Base-by-base conservation (phyloP, 92 coral and sea anemone species). In the Phenganax marumi region DNA sequence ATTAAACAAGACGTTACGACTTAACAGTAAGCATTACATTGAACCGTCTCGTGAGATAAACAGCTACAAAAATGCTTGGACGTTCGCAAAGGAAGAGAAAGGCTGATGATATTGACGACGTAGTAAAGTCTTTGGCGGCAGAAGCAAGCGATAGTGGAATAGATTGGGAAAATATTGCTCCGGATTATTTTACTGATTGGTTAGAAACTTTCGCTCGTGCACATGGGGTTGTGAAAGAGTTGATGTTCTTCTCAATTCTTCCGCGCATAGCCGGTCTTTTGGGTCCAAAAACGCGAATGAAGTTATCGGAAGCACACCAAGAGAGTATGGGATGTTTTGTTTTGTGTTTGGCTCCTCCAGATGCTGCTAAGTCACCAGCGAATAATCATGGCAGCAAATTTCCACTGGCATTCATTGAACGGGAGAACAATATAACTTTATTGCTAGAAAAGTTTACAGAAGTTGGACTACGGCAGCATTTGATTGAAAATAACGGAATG, bases 111-210 rank as follows among this genome's bases (percentile, higher is more conserved):
- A 68, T 25, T 68, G 73, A 68, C 13, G 73, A 68, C 26, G 51
- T 46, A 26, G 26, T 68, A 26, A 68, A 68, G 73, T 68, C 73
- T 3, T 68, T 68, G 73, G 49, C 73, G 10, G 26, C 49, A 54
- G 86, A 80, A 76, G 86, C 86, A 23, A 49, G 43, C 43, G 43
- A 33, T 33, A 33, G 43, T 33, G 43, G 43, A 33, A 33, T 33
- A 33, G 43, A 33, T 33, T 33, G 43, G 43, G 43, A 33, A 33
- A 33, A 33, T 1, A 4, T 33, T 33, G 1, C 43, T 33, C 43
- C 43, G 1, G 43, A 33, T 1, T 33, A 26, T 57, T 85, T 85
- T 25, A 68, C 56, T 9, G 87, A 84, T 13, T 84, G 87, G 87
- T 10, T 84, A 6, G 65, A 84, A 55, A 52, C 52, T 21, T 75